Percentiles rank a stretch among this genome's conserved stretches.
Conservation (phyloP, 2,888 invertebrate genomes). For the Phortica magna region DNA sequence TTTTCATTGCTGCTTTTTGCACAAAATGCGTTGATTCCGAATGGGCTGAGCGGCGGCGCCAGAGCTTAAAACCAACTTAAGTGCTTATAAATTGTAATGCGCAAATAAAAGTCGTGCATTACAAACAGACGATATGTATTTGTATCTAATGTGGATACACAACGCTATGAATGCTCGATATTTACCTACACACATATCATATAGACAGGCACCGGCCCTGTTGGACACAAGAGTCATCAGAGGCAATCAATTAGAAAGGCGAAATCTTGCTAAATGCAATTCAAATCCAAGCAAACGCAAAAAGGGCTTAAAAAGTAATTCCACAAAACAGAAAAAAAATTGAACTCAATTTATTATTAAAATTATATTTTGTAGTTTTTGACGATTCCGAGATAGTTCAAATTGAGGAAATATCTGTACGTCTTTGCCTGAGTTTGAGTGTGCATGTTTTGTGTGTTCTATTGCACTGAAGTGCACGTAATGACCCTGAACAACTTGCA, state of each 20-base stretch:
- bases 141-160: constrained; percentile 19
- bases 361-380: not conserved
- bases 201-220: not conserved
- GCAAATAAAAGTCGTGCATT: constrained; percentile 60
- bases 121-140: constrained; percentile 34
- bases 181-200: not conserved
- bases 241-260: constrained; percentile 70
- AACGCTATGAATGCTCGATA: constrained; percentile 9
- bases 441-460: not conserved
- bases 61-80: constrained; percentile 69
- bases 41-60: constrained; percentile 60
- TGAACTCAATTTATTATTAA: constrained; percentile 26
- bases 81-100: constrained; percentile 68
- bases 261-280: constrained; percentile 67
- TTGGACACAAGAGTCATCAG: not conserved
- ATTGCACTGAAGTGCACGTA: constrained; percentile 11
- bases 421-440: not conserved
- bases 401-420: not conserved
- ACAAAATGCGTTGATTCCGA: constrained; percentile 54
- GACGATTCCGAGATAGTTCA: not conserved
- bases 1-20: constrained; percentile 56
- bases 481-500: constrained; percentile 2
- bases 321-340: constrained; percentile 52
- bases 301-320: constrained; percentile 67
- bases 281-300: constrained; percentile 65